Percentiles rank a stretch among this genome's conserved stretches.
phyloP scores from a whole-genome alignment of 2,113 vertebrate genomes.

The Cygnus buccinator region DNA sequence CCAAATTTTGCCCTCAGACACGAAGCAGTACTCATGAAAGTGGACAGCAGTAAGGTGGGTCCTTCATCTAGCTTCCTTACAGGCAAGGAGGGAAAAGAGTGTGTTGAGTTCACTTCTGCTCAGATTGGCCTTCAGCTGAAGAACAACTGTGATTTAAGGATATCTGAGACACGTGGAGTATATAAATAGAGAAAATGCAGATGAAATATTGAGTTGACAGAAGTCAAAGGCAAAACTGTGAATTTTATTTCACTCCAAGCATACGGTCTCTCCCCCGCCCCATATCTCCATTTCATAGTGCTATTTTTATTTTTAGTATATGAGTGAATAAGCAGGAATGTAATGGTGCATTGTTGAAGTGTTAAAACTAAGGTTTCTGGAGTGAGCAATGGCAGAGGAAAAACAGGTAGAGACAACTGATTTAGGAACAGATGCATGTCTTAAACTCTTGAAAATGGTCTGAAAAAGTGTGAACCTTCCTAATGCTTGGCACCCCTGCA shows the following conservation, averaged over 20 bases:
- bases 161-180: not conserved
- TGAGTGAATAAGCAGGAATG: not conserved
- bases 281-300: not conserved
- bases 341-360: not conserved
- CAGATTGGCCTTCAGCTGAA: not conserved
- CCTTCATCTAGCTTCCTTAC: not conserved
- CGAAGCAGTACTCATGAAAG: not conserved
- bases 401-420: not conserved
- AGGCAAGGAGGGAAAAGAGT: not conserved
- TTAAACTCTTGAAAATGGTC: not conserved
- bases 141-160: conserved; percentile 9
- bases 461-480: not conserved
- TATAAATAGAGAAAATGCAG: conserved; percentile 1
- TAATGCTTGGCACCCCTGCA: not conserved
- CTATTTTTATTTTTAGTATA: not conserved
- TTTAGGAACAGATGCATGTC: not conserved
- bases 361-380: not conserved
- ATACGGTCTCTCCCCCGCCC: not conserved
- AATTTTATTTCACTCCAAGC: not conserved
- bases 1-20: not conserved
- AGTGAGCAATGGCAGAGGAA: not conserved
- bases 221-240: not conserved
- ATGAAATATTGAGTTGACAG: not conserved
- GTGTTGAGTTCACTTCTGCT: not conserved
- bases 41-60: not conserved